phyloP scores from a whole-genome alignment of 2,797 vertebrate species.

The Coranthus polyacanthus region DNA sequence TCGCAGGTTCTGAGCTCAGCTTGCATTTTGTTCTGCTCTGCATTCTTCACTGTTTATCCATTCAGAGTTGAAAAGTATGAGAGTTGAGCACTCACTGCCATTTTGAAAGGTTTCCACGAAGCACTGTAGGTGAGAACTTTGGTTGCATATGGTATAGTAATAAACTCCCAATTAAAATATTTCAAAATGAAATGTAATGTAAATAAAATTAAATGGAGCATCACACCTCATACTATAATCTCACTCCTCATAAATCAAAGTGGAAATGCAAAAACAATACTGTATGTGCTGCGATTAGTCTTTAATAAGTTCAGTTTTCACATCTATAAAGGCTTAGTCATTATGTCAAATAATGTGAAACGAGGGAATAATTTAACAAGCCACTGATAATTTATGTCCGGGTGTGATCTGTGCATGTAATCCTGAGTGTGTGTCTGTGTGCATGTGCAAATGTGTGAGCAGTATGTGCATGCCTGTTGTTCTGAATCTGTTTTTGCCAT shows the following conservation, averaged over 20 bases:
- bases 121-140: constrained; percentile 15
- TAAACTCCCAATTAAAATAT: constrained; percentile 29
- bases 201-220: constrained; percentile 29
- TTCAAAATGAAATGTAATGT: constrained; percentile 35
- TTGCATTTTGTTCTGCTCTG: constrained; percentile 56
- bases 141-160: constrained; percentile 54
- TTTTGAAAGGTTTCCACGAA: constrained; percentile 27
- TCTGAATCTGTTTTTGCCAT: constrained; percentile 36
- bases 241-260: constrained; percentile 35
- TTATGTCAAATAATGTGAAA: constrained; percentile 37
- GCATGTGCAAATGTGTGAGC: constrained; percentile 19
- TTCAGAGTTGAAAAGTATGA: constrained; percentile 39
- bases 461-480: constrained; percentile 54
- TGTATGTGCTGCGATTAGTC: constrained; percentile 37
- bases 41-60: constrained; percentile 54
- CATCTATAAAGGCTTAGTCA: constrained; percentile 36
- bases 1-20: constrained; percentile 50
- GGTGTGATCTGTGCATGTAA: constrained; percentile 49
- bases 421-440: constrained; percentile 21
- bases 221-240: constrained; percentile 36
- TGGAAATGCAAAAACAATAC: constrained; percentile 30
- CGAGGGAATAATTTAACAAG: constrained; percentile 42
- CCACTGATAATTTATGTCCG: constrained; percentile 23
- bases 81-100: constrained; percentile 38
- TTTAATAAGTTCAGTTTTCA: constrained; percentile 49